Evolutionary conservation across 2,888 invertebrate species (phyloP).

Genomic region (Kuschelorhynchus macadamiae): DNA sequence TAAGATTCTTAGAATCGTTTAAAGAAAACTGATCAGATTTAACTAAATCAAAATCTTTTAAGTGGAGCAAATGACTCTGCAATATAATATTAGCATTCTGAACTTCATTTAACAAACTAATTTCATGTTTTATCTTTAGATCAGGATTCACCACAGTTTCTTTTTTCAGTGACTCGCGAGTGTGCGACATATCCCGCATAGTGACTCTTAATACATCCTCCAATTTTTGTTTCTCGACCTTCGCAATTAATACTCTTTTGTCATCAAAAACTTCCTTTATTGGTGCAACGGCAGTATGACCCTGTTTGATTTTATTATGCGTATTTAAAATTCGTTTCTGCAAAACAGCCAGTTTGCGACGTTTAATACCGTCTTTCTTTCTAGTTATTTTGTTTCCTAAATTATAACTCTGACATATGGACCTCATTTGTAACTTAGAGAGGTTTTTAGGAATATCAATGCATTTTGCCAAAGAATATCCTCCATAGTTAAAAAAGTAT

Average conservation of each 20-base stretch:
- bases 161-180: conserved; percentile 27
- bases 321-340: conserved; percentile 17
- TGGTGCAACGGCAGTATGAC: background rate
- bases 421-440: background rate
- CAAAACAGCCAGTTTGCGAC: conserved; percentile 12
- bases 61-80: background rate
- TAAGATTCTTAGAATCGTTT: background rate
- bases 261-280: background rate
- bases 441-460: conserved; percentile 18
- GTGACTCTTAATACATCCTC: too few species aligned
- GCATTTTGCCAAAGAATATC: conserved; percentile 38
- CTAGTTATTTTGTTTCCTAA: background rate
- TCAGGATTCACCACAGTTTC: background rate
- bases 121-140: background rate
- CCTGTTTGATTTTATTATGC: background rate
- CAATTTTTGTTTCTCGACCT: background rate
- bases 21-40: background rate
- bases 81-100: conserved; percentile 1
- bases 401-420: background rate
- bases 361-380: conserved; percentile 6
- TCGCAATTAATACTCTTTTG: too few species aligned
- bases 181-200: too few species aligned
- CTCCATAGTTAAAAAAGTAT: conserved; percentile 36
- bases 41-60: conserved; percentile 1
- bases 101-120: background rate